phyloP scores from a whole-genome alignment of 2,113 vertebrate genomes.

The Arizona elegans region DNA sequence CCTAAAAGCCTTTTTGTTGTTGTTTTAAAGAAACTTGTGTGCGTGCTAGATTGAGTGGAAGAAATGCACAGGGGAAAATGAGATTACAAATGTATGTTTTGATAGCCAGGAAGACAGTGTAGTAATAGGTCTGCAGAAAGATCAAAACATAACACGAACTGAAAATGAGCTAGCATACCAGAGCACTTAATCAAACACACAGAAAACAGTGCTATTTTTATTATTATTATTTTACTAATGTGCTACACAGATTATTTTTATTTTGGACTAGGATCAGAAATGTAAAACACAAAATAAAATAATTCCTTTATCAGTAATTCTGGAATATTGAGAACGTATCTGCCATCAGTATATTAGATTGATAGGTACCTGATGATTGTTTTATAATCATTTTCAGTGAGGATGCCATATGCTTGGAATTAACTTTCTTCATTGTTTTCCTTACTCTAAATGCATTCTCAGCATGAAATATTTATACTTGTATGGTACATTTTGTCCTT shows the following conservation, averaged over 20 bases:
- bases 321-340: constrained; percentile 29
- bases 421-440: background rate
- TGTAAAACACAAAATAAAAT: background rate
- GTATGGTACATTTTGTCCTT: background rate
- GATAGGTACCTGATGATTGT: background rate
- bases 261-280: background rate
- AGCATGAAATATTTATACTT: background rate
- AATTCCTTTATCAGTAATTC: background rate
- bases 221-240: constrained; percentile 11
- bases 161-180: constrained; percentile 66
- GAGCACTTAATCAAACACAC: constrained; percentile 52
- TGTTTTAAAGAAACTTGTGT: constrained; percentile 66
- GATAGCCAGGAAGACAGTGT: constrained; percentile 81
- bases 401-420: background rate
- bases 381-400: background rate
- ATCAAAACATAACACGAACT: constrained; percentile 91
- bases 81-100: constrained; percentile 89
- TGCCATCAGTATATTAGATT: background rate
- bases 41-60: constrained; percentile 78
- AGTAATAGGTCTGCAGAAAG: constrained; percentile 84
- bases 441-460: background rate
- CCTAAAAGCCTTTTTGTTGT: constrained; percentile 68
- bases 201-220: constrained; percentile 1
- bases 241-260: background rate
- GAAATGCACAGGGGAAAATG: constrained; percentile 74